Base-by-base conservation (phyloP, 2,113 vertebrate genomes). In the Hippocampus guttulatus region DNA sequence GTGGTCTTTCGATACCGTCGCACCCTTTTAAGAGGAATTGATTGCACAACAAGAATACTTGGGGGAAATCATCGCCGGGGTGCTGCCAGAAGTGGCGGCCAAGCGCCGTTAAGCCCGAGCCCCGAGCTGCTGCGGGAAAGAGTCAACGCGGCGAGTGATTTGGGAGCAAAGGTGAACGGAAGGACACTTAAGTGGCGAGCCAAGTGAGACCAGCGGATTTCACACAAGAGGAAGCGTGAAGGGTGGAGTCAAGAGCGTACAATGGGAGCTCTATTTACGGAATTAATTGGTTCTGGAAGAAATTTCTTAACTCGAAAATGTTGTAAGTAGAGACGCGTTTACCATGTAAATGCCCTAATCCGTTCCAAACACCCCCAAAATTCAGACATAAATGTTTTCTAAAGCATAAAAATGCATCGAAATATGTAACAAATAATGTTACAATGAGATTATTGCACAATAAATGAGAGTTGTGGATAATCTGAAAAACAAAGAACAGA, bases 1-100 rank as follows among this genome's bases (percentile, higher is more conserved):
- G 77, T 84, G 85, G 87, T 81, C 84, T 88, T 88, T 86, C 70
- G 84, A 88, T 88, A 91, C 75, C 83, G 85, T 88, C 79, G 82
- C 11, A 30, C 79, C 82, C 33, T 78, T 79, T 90, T 87, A 89
- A 82, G 75, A 21, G 76, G 77, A 78, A 88, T 90, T 90, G 86
- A 89, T 82, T 80, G 78, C 77, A 75, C 87, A 84, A 85, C 80
- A 84, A 86, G 78, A 73, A 70, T 66, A 84, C 83, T 85, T 30
- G 51, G 38, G 65, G 74, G 83, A 84, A 88, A 86, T 84, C 82
- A 82, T 86, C 84, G 68, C 70, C 76, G 85, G 77, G 70, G 47
- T 43, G 43, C 9, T 54, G 79, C 87, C 88, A 88, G 84, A 75
- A 68, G 70, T 69, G 40, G 43, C 40, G 71, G 70, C 79, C 81